Evolutionary conservation across 2,888 invertebrate genomes (phyloP).

Genomic region (Choristoneura rosaceana): DNA sequence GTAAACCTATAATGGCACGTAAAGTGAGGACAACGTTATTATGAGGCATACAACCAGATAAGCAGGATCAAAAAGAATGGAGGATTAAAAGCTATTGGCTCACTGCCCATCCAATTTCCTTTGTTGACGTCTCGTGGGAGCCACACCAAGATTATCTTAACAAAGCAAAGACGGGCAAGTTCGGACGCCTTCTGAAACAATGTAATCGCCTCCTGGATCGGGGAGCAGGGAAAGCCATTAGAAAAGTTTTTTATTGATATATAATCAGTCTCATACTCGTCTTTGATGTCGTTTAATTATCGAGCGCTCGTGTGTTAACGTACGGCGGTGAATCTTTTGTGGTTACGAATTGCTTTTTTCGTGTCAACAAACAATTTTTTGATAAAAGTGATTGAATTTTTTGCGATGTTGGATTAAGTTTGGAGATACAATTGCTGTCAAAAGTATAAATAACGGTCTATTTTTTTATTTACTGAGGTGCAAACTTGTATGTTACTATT

Average conservation of each 20-base stretch:
- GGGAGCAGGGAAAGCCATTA: constrained; percentile 46
- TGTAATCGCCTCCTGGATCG: constrained; percentile 63
- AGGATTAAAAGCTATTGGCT: constrained; percentile 83
- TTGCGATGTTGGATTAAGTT: not conserved
- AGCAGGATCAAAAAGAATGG: constrained; percentile 78
- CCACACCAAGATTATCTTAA: constrained; percentile 80
- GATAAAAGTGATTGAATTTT: constrained; percentile 26
- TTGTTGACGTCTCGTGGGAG: constrained; percentile 81
- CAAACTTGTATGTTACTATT: not conserved
- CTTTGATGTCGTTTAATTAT: constrained; percentile 37
- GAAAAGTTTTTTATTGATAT: constrained; percentile 59
- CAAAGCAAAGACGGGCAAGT: constrained; percentile 77
- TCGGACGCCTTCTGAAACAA: constrained; percentile 70
- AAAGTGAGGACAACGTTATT: constrained; percentile 68
- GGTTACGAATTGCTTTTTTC: constrained; percentile 32
- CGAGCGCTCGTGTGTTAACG: constrained; percentile 19
- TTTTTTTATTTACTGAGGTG: too few relatives aligned
- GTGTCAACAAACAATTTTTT: constrained; percentile 27
- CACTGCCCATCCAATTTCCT: constrained; percentile 85
- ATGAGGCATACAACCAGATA: constrained; percentile 73
- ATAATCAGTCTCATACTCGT: constrained; percentile 46
- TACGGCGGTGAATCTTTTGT: constrained; percentile 26
- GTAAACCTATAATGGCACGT: constrained; percentile 44
- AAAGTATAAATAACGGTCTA: not conserved
- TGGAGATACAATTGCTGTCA: not conserved